phyloP scores from a whole-genome alignment of 2,797 vertebrate genomes.

The Nyctalus aviator region DNA sequence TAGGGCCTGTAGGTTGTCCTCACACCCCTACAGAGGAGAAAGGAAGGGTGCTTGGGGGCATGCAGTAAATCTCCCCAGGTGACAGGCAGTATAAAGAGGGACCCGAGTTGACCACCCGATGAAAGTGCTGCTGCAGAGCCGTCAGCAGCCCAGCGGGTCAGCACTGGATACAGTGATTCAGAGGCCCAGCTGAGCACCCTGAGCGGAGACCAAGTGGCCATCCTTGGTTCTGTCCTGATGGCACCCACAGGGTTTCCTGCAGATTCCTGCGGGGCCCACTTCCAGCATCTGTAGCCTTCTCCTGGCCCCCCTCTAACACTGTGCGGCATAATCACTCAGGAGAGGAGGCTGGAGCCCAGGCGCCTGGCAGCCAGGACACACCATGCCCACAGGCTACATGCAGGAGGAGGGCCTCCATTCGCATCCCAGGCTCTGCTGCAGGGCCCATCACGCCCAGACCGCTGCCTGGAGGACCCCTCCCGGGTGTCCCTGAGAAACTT shows the following conservation, averaged over 20 bases:
- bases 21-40: not conserved
- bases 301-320: not conserved
- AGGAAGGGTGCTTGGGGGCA: not conserved
- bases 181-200: accelerated
- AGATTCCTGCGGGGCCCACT: not conserved
- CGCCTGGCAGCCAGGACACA: not conserved
- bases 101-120: no score
- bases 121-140: accelerated
- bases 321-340: no score
- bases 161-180: not conserved
- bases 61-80: not conserved
- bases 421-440: not conserved
- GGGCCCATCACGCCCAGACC: no score
- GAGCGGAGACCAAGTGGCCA: not conserved
- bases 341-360: not conserved
- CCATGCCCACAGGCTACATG: accelerated
- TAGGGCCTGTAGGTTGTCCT: not conserved
- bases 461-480: accelerated
- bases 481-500: not conserved
- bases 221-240: not conserved
- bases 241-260: not conserved
- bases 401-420: no score
- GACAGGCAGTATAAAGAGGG: not conserved
- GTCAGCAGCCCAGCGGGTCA: accelerated
- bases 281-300: not conserved